Evolutionary conservation across 2,113 vertebrate species (phyloP).

Genomic region (Symphodus melops): DNA sequence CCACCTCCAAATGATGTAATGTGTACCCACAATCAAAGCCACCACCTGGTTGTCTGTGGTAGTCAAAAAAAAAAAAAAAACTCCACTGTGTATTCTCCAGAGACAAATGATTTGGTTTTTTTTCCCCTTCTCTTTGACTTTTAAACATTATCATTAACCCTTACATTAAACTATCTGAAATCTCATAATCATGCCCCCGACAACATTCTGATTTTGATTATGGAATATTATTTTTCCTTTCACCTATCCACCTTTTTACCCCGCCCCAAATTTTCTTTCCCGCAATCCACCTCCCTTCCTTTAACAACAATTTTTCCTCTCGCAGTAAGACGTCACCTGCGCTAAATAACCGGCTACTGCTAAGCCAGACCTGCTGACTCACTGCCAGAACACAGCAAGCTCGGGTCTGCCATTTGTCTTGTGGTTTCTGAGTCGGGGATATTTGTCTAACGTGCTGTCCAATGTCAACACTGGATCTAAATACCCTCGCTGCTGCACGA

Average conservation of each 20-base stretch:
- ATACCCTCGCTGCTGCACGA: constrained; percentile 71
- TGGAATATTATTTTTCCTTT: constrained; percentile 25
- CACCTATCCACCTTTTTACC: constrained; percentile 27
- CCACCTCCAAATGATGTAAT: constrained; percentile 88
- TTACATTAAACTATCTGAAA: background rate
- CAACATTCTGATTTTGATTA: constrained; percentile 27
- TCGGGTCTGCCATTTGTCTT: constrained; percentile 78
- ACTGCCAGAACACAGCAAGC: constrained; percentile 69
- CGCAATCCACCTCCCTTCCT: constrained; percentile 40
- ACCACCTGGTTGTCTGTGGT: constrained; percentile 83
- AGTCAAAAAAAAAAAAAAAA: constrained; percentile 5
- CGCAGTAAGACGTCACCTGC: constrained; percentile 74
- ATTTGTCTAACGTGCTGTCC: constrained; percentile 79
- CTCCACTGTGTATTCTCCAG: background rate
- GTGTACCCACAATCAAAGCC: constrained; percentile 85
- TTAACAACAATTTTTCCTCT: constrained; percentile 24
- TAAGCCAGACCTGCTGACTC: constrained; percentile 57
- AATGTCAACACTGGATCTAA: constrained; percentile 82
- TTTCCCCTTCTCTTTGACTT: constrained; percentile 6
- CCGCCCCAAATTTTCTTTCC: constrained; percentile 38
- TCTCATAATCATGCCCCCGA: constrained; percentile 32
- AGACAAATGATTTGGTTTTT: constrained; percentile 18
- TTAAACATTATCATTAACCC: background rate
- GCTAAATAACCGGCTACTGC: constrained; percentile 58
- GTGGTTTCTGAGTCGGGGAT: constrained; percentile 77